A percentile compares a stretch with the other conserved stretches of the same genome.
phyloP scores from a whole-genome alignment of 2,113 vertebrate species.

The Passer domesticus region DNA sequence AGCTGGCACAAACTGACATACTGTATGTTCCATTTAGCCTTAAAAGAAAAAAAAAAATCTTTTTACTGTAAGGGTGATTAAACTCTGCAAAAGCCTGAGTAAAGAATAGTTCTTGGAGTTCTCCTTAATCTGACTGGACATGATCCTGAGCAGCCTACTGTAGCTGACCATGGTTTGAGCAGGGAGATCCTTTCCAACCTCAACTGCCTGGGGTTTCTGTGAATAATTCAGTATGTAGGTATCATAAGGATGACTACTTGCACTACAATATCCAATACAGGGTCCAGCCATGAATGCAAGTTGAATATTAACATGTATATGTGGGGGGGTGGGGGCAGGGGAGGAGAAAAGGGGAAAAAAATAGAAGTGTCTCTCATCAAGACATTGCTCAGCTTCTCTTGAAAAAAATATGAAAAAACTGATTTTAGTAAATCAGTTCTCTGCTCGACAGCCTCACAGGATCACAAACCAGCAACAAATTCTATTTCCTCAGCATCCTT shows the following conservation, averaged over 20 bases:
- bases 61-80: not conserved
- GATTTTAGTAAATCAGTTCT: not conserved
- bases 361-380: not conserved
- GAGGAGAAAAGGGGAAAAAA: not conserved
- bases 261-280: not conserved
- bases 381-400: not conserved
- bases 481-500: not conserved
- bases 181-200: not conserved
- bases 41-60: not conserved
- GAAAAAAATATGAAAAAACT: not conserved
- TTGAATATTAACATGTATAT: not conserved
- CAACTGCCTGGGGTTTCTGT: not conserved
- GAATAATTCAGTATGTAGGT: not conserved
- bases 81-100: not conserved
- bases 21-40: not conserved
- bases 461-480: not conserved
- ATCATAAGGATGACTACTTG: not conserved
- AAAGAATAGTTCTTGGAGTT: not conserved
- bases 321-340: fast-evolving
- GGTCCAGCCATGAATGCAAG: not conserved
- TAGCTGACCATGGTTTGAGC: not conserved
- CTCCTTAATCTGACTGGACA: not conserved
- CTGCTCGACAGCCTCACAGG: not conserved
- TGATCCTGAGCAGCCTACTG: not conserved
- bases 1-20: not conserved